Evolutionary conservation across 2,113 vertebrate species (phyloP).

Genomic region (Oncorhynchus mykiss): DNA sequence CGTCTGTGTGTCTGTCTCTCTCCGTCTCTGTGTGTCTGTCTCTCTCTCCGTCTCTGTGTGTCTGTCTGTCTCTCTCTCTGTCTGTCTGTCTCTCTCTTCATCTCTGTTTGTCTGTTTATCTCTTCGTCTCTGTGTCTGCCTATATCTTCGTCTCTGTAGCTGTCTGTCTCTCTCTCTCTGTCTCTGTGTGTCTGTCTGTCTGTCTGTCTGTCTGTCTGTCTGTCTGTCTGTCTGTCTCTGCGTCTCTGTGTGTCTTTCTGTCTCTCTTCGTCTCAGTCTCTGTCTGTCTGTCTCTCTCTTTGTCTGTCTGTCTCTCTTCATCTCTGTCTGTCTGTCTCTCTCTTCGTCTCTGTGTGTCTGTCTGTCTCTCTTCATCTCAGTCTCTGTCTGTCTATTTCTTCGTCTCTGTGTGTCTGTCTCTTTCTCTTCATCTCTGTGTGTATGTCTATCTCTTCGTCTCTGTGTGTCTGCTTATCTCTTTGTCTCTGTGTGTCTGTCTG

Average conservation of each 20-base stretch:
- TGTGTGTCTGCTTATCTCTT: background rate
- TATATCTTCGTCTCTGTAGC: background rate
- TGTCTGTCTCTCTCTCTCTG: background rate
- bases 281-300: conserved; percentile 18
- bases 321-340: background rate
- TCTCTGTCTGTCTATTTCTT: background rate
- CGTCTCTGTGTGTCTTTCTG: background rate
- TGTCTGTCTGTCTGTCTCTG: background rate
- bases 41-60: background rate
- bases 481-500: background rate
- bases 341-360: background rate
- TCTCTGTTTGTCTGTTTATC: background rate
- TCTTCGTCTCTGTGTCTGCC: background rate
- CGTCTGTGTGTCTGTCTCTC: background rate
- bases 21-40: background rate
- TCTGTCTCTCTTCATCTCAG: background rate
- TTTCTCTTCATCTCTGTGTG: background rate
- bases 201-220: background rate
- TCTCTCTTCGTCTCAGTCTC: background rate
- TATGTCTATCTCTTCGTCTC: too few species aligned
- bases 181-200: background rate
- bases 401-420: background rate
- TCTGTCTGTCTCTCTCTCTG: too few species aligned
- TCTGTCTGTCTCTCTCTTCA: too few species aligned
- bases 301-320: background rate